These are phyloP conservation scores for Tetragonisca angustula DNA, from an alignment of 2,888 invertebrate genomes.

Conservation along the genomic window DNA sequence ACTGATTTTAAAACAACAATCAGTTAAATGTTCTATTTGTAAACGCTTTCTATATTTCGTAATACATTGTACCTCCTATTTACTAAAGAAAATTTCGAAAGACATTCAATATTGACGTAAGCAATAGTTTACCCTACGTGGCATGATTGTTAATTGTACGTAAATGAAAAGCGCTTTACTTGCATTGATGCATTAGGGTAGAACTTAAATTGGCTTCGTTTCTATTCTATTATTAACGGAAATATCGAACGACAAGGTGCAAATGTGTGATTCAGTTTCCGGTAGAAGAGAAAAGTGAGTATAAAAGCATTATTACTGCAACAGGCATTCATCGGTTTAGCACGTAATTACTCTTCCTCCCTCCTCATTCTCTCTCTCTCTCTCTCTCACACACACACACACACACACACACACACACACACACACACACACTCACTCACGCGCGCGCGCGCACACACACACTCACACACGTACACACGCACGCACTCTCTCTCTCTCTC, in stretches of 20 bases:
- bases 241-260: constrained; percentile 47
- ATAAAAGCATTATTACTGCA: constrained; percentile 55
- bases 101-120: constrained; percentile 57
- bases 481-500: neutral
- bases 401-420: no score
- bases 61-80: constrained; percentile 6
- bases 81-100: constrained; percentile 46
- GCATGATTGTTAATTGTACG: constrained; percentile 24
- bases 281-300: constrained; percentile 20
- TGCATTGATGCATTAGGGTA: constrained; percentile 48
- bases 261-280: constrained; percentile 51
- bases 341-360: constrained; percentile 61
- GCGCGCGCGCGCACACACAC: no score
- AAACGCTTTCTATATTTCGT: no score
- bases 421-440: no score
- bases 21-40: no score
- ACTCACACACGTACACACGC: no score
- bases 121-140: constrained; percentile 55
- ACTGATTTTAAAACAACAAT: neutral
- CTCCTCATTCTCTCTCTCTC: neutral
- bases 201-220: constrained; percentile 64
- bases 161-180: constrained; percentile 40
- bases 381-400: constrained; percentile 4
- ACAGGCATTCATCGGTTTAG: constrained; percentile 55
- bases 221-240: constrained; percentile 64